phyloP scores from a whole-genome alignment of 2,113 vertebrate genomes.

The Mustelus asterias region DNA sequence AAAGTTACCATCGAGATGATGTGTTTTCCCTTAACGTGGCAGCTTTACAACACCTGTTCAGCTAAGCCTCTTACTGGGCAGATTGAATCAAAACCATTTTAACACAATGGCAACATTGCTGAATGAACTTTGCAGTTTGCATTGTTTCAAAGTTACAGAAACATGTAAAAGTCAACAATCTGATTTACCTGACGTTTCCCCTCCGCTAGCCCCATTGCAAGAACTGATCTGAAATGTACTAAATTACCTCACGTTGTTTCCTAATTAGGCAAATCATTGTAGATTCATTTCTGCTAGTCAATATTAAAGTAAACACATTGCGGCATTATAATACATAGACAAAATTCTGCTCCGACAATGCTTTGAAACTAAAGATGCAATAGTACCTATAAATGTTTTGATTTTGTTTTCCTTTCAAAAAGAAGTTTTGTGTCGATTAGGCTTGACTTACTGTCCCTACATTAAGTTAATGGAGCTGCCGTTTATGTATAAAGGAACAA shows the following conservation, averaged over 20 bases:
- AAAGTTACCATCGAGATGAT: background rate
- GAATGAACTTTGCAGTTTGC: background rate
- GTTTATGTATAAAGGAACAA: background rate
- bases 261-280: background rate
- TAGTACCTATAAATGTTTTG: background rate
- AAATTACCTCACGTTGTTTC: background rate
- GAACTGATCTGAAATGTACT: background rate
- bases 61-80: background rate
- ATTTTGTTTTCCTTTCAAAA: no score
- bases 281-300: background rate
- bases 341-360: background rate
- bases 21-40: background rate
- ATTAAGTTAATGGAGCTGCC: background rate
- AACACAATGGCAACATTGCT: background rate
- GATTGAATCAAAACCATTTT: background rate
- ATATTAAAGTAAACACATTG: background rate
- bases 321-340: background rate
- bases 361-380: background rate
- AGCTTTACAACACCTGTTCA: background rate
- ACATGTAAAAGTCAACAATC: background rate
- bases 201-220: background rate
- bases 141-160: background rate
- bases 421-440: background rate
- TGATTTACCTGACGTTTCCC: background rate
- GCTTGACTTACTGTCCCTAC: background rate